phyloP scores from a whole-genome alignment of 2,113 vertebrate genomes.

The Neolamprologus devosi region DNA sequence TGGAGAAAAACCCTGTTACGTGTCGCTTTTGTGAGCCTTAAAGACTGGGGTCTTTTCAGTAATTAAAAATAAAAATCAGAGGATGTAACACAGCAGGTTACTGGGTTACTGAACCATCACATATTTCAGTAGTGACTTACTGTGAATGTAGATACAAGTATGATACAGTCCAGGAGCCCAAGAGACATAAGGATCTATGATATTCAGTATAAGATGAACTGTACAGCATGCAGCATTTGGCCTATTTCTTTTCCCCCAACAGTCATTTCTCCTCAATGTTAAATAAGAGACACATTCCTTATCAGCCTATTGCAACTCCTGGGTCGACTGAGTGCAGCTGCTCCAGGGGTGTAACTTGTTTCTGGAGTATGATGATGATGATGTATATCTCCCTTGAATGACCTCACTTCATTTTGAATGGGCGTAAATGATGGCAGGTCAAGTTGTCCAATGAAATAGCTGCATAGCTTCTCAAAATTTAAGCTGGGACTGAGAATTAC shows the following conservation, averaged over 20 bases:
- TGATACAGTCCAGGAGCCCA: background rate
- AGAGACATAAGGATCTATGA: background rate
- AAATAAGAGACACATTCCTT: background rate
- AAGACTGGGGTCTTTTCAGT: background rate
- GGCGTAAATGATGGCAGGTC: background rate
- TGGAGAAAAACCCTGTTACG: background rate
- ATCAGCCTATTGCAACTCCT: background rate
- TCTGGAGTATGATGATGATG: background rate
- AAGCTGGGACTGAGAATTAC: background rate
- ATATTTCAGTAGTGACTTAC: background rate
- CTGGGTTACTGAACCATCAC: background rate
- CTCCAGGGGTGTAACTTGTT: slow-evolving; percentile 19
- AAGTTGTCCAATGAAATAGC: background rate
- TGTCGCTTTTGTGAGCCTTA: background rate
- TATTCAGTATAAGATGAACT: background rate
- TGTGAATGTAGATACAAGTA: background rate
- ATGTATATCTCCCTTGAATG: background rate
- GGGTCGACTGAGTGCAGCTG: background rate
- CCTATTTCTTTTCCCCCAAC: background rate
- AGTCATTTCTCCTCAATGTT: background rate
- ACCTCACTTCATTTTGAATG: background rate
- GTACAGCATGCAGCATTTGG: background rate
- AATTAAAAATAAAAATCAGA: background rate
- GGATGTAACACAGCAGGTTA: background rate
- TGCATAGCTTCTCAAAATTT: background rate